These are phyloP conservation scores for Hydropotes inermis DNA, from an alignment of 2,113 vertebrate genomes.

Conservation along the genomic window DNA sequence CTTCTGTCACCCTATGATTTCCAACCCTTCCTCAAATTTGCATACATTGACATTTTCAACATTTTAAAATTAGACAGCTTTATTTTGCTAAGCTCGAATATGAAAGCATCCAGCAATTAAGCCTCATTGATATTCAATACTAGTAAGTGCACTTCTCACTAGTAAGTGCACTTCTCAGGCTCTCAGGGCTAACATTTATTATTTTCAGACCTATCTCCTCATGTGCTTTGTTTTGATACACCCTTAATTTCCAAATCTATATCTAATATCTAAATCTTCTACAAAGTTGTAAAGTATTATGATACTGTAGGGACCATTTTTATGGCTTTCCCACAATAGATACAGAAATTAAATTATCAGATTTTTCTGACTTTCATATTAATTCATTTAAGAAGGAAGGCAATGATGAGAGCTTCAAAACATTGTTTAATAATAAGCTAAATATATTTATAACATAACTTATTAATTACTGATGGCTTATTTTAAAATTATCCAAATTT, in stretches of 20 bases:
- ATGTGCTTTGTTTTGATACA: constrained; percentile 33
- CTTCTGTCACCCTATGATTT: constrained; percentile 49
- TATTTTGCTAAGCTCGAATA: constrained; percentile 53
- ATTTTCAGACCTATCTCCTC: constrained; percentile 48
- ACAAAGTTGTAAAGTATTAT: neutral
- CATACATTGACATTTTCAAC: constrained; percentile 74
- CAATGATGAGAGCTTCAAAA: neutral
- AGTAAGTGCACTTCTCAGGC: constrained; percentile 23
- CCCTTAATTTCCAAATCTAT: constrained; percentile 47
- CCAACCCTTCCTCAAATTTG: constrained; percentile 57
- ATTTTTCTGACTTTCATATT: neutral
- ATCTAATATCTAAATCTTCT: constrained; percentile 45
- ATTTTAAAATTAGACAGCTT: constrained; percentile 66
- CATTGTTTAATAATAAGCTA: neutral
- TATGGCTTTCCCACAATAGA: neutral
- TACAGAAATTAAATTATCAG: neutral
- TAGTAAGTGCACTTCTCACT: constrained; percentile 29
- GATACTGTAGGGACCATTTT: neutral
- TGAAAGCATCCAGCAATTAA: constrained; percentile 65
- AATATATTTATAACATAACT: neutral
- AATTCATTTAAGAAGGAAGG: neutral
- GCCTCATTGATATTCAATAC: constrained; percentile 68
- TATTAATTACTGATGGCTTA: neutral
- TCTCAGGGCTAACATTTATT: neutral
- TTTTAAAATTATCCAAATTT: neutral